phyloP scores from a whole-genome alignment of 2,113 vertebrate species.

The Oryctolagus cuniculus region DNA sequence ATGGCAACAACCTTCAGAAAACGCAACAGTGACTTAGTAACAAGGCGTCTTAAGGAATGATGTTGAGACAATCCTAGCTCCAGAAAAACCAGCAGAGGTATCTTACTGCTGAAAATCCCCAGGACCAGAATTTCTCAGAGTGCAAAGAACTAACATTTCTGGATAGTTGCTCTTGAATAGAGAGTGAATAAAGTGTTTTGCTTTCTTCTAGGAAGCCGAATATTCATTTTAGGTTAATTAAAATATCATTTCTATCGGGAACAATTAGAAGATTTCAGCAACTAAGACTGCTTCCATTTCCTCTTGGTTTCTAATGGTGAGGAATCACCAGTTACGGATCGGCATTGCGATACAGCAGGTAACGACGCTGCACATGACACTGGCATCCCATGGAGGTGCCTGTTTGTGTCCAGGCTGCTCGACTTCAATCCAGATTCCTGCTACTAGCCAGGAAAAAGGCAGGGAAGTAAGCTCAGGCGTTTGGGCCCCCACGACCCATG shows the following conservation, averaged over 20 bases:
- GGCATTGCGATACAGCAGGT: too few relatives aligned
- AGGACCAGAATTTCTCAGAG: slow-evolving; percentile 19
- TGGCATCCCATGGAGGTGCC: too few relatives aligned
- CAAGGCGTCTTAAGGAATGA: slow-evolving; percentile 67
- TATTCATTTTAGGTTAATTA: slow-evolving; percentile 12
- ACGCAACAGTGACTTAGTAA: slow-evolving; percentile 68
- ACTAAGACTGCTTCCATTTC: background rate
- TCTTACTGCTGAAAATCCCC: slow-evolving; percentile 58
- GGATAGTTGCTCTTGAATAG: background rate
- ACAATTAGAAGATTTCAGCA: background rate
- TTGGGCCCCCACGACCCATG: too few relatives aligned
- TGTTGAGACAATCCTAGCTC: slow-evolving; percentile 65
- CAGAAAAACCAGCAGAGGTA: slow-evolving; percentile 65
- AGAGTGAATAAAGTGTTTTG: background rate
- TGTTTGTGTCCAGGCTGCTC: too few relatives aligned
- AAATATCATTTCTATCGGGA: background rate
- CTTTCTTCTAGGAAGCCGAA: background rate
- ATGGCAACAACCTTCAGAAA: slow-evolving; percentile 55
- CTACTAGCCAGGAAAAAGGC: too few relatives aligned
- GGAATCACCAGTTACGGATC: background rate
- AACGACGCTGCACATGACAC: too few relatives aligned
- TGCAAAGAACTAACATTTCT: slow-evolving; percentile 36
- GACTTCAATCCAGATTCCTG: too few relatives aligned
- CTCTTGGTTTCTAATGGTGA: slow-evolving; percentile 29
- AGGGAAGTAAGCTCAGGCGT: too few relatives aligned